Conservation (phyloP, 1,140 invertebrate genomes). For the Varroa destructor region DNA sequence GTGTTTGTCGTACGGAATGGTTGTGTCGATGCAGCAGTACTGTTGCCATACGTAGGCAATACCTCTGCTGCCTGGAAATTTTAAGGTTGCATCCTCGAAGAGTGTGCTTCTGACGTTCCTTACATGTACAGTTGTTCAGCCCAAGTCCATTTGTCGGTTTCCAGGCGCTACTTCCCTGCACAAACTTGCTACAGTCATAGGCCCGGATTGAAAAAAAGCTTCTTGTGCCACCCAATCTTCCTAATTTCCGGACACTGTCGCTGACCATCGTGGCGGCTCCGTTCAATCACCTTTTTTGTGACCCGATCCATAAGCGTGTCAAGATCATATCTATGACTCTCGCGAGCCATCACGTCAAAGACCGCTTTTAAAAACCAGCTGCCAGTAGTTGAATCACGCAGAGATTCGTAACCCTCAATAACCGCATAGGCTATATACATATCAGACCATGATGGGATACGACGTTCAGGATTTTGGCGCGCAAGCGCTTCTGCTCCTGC, state of each 20-base stretch:
- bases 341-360: conserved; percentile 35
- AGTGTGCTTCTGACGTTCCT: no score
- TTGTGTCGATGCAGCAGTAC: no score
- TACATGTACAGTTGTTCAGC: no score
- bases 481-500: no score
- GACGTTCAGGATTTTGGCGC: neutral
- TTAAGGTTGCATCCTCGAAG: no score
- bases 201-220: conserved; percentile 31
- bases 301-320: conserved; percentile 25
- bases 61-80: no score
- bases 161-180: no score
- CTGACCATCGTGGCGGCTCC: conserved; percentile 33
- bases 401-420: conserved; percentile 36
- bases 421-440: conserved; percentile 30
- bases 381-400: conserved; percentile 34
- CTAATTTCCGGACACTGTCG: conserved; percentile 28
- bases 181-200: neutral
- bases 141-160: no score
- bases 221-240: conserved; percentile 29
- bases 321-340: conserved; percentile 34
- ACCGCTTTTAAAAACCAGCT: conserved; percentile 38
- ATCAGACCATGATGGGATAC: conserved; percentile 28
- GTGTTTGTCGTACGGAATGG: no score
- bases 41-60: no score
- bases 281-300: conserved; percentile 21